Evolutionary conservation across 2,888 invertebrate species (phyloP), one percentile per base, ranked within the genome.

Genomic region (Exephanes ischioxanthus): DNA sequence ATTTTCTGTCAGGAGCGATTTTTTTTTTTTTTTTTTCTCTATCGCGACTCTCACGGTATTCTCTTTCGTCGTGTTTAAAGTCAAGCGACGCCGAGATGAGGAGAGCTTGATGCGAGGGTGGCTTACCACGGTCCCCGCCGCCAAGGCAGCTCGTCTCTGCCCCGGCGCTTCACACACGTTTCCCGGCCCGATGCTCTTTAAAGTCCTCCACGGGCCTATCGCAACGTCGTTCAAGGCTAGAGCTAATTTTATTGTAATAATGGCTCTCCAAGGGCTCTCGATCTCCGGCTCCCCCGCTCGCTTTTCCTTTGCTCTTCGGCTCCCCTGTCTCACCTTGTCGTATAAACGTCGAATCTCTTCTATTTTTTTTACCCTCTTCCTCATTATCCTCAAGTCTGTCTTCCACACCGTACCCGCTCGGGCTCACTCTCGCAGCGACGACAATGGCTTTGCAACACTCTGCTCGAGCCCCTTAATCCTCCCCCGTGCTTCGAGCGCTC

Each of bases 281-380:
- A 67, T 53, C 61, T 63, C 7, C 53, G 19, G 51, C 75, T 33
- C n/a, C 72, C 48, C 53, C 22, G 51, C 7, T 5, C 6, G 19
- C 66, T 71, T 66, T 55, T 41, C 48, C 71, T n/a, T 48, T 75
- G 16, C n/a, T 79, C 72, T 19, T 51, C 51, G 26, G 68, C 79
- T 51, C 75, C 48, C n/a, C 45, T 51, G 16, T 51, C 14, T 73
- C 22, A 84, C 76, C 71, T 45, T 48, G 19, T 67, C 76, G 63
- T 83, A 85, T 87, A 80, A 86, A 87, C 82, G 80, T 84, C 84
- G 75, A 87, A 83, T 88, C 84, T 33, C n/a, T 63, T 61, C 5
- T 30, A 11, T 14, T 22, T 85, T 79, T 78, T 73, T 45, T n/a
- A 30, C 66, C 22, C 78, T 80, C 73, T 81, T 55, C 66, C 76